Evolutionary conservation across 92 coral and sea anemone species (phyloP).

Genomic region (Palythoa grandis): DNA sequence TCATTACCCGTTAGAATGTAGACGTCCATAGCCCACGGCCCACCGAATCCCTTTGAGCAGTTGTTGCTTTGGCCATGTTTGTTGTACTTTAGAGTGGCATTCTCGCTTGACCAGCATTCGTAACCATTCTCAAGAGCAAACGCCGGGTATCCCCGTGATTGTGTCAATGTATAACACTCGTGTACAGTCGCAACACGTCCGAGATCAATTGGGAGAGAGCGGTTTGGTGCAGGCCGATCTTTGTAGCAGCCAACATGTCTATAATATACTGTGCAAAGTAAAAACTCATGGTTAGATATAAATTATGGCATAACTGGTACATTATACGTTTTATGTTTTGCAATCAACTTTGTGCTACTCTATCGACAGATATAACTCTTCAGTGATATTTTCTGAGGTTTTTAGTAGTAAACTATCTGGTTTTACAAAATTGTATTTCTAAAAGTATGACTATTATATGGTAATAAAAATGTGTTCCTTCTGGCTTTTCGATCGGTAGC

Average conservation of each 20-base stretch:
- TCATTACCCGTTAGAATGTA: not conserved
- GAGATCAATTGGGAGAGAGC: conserved; percentile 17
- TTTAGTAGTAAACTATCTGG: too few relatives aligned
- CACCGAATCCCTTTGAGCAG: not conserved
- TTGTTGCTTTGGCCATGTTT: conserved; percentile 12
- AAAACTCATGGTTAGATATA: not conserved
- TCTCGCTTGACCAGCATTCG: conserved; percentile 28
- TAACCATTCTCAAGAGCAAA: conserved; percentile 11
- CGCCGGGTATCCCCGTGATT: conserved; percentile 5
- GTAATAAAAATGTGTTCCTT: too few relatives aligned
- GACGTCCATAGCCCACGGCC: not conserved
- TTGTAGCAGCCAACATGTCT: conserved; percentile 29
- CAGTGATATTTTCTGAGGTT: too few relatives aligned
- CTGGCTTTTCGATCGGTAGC: too few relatives aligned
- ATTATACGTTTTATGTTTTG: not conserved
- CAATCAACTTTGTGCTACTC: not conserved
- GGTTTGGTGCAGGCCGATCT: conserved; percentile 25
- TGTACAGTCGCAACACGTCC: conserved; percentile 9
- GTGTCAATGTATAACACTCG: conserved; percentile 22
- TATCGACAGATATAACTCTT: too few relatives aligned
- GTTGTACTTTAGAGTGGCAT: conserved; percentile 23
- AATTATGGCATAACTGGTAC: not conserved
- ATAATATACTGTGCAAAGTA: not conserved
- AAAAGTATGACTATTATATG: too few relatives aligned
- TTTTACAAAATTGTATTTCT: too few relatives aligned